These are phyloP conservation scores for Pelecanoides urinatrix DNA, from an alignment of 2,113 vertebrate species.

Conservation along the genomic window DNA sequence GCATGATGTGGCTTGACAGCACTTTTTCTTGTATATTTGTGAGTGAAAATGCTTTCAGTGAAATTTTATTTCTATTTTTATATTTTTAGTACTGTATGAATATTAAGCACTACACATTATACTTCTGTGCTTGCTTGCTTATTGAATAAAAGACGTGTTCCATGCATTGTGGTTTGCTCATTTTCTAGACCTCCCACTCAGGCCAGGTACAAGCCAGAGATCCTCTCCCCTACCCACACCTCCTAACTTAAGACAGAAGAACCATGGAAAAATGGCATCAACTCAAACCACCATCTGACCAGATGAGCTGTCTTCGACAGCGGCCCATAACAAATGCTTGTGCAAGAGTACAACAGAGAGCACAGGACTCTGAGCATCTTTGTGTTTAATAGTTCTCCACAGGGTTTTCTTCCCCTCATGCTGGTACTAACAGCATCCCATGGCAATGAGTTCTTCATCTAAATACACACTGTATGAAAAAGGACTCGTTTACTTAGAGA, in stretches of 20 bases:
- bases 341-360: background rate
- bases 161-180: constrained; percentile 8
- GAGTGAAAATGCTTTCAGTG: constrained; percentile 72
- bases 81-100: constrained; percentile 73
- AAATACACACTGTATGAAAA: background rate
- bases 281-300: background rate
- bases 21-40: constrained; percentile 60
- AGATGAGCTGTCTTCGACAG: background rate
- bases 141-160: constrained; percentile 74
- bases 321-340: accelerated
- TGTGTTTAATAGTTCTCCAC: background rate
- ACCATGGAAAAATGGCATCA: background rate
- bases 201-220: background rate
- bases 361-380: background rate
- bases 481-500: background rate
- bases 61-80: constrained; percentile 78
- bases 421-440: background rate
- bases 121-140: constrained; percentile 71
- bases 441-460: background rate
- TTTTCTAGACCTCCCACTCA: background rate
- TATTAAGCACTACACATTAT: constrained; percentile 53
- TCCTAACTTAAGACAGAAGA: background rate
- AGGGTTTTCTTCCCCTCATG: background rate
- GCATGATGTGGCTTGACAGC: constrained; percentile 64
- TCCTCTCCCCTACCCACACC: background rate